Evolutionary conservation across 1,140 invertebrate species (phyloP), one percentile per base, ranked within the genome.

Genomic region (Oncopeltus fasciatus): DNA sequence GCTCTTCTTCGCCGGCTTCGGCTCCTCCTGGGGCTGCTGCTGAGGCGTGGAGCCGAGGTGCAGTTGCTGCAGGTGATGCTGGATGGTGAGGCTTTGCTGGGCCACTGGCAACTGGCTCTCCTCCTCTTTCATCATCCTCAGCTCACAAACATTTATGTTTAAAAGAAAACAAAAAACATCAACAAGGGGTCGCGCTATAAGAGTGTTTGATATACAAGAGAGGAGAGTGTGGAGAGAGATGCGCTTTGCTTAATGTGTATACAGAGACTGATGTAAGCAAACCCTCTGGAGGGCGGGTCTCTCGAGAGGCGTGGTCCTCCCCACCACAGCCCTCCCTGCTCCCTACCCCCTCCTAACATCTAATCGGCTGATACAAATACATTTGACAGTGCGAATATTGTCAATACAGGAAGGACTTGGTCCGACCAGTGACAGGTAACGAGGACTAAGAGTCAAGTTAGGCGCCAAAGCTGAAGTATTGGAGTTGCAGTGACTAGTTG

Each of bases 21-120:
- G 51, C n/a, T 14, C 57, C 51, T 5, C 56, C 27, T 29, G 18
- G 11, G 26, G 53, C 28, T 47, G 16, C 33, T 59, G 31, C 26
- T 51, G 29, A 20, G 63, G 29, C n/a, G 57, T 62, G 46, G 59
- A 60, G 26, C 65, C 63, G 18, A 64, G 29, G 51, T 66, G 65
- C 1, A 57, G 53, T n/a, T 66, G 62, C 1, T 53, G 60, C 33
- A 64, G 43, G 62, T 61, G 62, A 20, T 66, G 65, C 24, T 66
- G 63, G 43, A 62, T 62, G 28, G 38, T 60, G 47, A 65, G 59
- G 49, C 62, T 62, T 38, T 65, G 66, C 44, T 65, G 63, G 12
- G 63, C 56, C 20, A 64, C 64, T 16, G 27, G 28, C 83, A 84
- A 78, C 85, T 86, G 0, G 78, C 78, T 64, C 83, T 71, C 3